Evolutionary conservation across 2,113 vertebrate species (phyloP).

Genomic region (Dascyllus trimaculatus): DNA sequence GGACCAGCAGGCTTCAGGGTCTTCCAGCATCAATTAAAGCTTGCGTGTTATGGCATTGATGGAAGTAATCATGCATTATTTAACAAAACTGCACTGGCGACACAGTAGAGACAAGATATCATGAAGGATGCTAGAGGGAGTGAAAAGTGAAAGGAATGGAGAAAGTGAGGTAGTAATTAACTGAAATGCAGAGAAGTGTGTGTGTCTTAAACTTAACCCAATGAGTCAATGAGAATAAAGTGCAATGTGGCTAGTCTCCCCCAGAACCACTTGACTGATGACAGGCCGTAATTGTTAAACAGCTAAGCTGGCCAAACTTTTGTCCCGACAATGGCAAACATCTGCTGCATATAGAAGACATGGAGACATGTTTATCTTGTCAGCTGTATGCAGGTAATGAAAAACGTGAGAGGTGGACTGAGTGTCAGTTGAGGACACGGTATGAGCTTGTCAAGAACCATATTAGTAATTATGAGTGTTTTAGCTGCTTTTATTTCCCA

Average conservation of each 20-base stretch:
- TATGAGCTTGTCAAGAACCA: no score
- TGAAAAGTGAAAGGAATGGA: neutral
- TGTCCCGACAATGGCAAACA: conserved; percentile 39
- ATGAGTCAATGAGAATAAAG: conserved; percentile 3
- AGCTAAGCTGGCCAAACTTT: conserved; percentile 18
- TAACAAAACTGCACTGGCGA: conserved; percentile 44
- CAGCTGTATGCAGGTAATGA: conserved; percentile 40
- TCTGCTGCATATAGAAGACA: conserved; percentile 31
- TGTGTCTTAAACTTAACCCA: conserved; percentile 12
- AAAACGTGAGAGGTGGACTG: conserved; percentile 21
- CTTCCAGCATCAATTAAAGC: conserved; percentile 60
- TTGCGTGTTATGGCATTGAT: conserved; percentile 61
- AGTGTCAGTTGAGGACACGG: neutral
- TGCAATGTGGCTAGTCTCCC: conserved; percentile 9
- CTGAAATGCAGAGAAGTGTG: neutral
- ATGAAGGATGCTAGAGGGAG: conserved; percentile 34
- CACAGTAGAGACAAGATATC: conserved; percentile 18
- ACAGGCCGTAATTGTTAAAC: conserved; percentile 33
- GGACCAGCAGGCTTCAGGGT: conserved; percentile 26
- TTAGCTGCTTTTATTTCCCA: neutral
- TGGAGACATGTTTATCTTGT: conserved; percentile 57
- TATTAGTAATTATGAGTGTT: neutral
- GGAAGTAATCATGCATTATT: conserved; percentile 68
- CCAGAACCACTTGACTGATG: conserved; percentile 2
- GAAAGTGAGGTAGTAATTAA: neutral